A percentile compares a stretch with the other conserved stretches of the same genome.
These are phyloP conservation scores for Corythaixoides concolor DNA, from an alignment of 2,113 vertebrate genomes.

Conservation along the genomic window DNA sequence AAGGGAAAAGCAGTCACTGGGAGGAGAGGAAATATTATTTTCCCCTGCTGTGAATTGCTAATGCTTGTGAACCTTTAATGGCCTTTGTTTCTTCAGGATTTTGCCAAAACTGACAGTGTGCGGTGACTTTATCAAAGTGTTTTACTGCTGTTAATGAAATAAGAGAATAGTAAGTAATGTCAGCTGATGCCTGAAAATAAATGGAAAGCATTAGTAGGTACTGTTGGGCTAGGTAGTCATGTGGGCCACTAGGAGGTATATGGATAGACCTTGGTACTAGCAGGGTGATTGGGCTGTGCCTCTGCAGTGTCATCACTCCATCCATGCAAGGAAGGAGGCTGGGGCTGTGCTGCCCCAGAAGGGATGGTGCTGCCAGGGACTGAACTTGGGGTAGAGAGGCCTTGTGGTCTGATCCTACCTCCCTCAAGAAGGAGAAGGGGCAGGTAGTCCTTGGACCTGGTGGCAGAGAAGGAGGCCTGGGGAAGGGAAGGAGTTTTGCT, in stretches of 20 bases:
- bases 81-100: not conserved
- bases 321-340: not conserved
- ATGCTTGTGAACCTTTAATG: not conserved
- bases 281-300: rapidly evolving
- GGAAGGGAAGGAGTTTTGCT: not conserved
- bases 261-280: not conserved
- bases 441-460: not conserved
- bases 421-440: not conserved
- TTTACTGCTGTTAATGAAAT: not conserved
- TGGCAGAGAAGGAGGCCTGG: not conserved
- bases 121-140: not conserved
- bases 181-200: not conserved
- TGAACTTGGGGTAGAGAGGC: not conserved
- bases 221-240: not conserved
- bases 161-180: not conserved
- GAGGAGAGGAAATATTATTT: not conserved
- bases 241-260: not conserved
- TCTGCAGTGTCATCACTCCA: not conserved
- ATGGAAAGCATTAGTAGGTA: not conserved
- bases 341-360: not conserved
- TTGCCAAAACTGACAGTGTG: not conserved
- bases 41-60: not conserved
- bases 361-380: rapidly evolving
- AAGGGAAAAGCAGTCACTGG: not conserved
- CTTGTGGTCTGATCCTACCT: not conserved